Base-by-base conservation (phyloP, 2,797 vertebrate genomes). In the Poeciliopsis presidionis region DNA sequence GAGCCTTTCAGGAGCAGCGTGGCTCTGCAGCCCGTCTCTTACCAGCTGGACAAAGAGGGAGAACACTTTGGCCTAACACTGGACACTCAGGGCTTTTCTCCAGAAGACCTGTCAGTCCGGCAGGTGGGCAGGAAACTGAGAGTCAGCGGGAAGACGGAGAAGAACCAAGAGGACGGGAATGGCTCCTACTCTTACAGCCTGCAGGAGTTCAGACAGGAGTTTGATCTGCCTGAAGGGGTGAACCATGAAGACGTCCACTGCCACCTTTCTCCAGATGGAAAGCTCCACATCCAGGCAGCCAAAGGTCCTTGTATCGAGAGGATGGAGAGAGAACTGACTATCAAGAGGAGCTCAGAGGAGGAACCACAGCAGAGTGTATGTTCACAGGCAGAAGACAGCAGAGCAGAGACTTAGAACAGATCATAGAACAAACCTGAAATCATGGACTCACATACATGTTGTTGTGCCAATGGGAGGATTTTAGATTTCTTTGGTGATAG, bases 71-170 rank as follows among this genome's bases (percentile, higher is more conserved):
- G 89, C 13, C 73, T 97, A 86, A 94, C 87, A 49, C 92, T 96
- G 87, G 94, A 96, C 11, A 94, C 95, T 0, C 88, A 79, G 69
- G 81, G 93, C 81, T 97, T 96, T 43, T 12, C 92, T 5, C 95
- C 96, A 0, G 95, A 96, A 16, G 95, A 96, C 81, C 94, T 96
- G 78, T 85, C 86, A 0, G 89, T 94, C 67, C 82, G 78, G 43
- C 91, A 92, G 73, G 73, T 80, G 93, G 96, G 90, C 72, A 86
- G 82, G 77, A 94, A 82, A 81, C 88, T 96, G 73, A 88, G 84
- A 61, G 94, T 95, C 86, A 93, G 87, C 0, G 93, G 93, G 43
- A 92, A 92, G 88, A 89, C 87, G 1, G 95, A 96, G 93, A 95
- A 84, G 74, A 94, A 95, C 80, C 80, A 91, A 72, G 87, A 88